Percentiles rank a stretch among this genome's conserved stretches.
Evolutionary conservation across 1,140 invertebrate genomes (phyloP).

Genomic region (Colletes gigas): DNA sequence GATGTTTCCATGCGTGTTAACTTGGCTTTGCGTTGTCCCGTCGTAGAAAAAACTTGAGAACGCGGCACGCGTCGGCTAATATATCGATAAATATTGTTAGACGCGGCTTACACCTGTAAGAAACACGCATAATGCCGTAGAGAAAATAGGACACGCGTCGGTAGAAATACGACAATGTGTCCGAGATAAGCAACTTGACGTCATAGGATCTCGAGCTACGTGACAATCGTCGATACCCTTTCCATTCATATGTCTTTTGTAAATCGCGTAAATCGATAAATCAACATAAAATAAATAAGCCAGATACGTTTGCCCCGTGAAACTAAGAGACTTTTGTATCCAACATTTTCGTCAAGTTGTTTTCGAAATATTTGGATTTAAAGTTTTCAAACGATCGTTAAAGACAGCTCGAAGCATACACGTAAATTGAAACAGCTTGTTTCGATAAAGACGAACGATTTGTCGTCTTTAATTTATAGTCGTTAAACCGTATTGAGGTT

Average conservation of each 20-base stretch:
- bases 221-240: not conserved
- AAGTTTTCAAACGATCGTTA: too few relatives aligned
- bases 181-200: slow-evolving; percentile 11
- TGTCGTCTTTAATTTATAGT: too few relatives aligned
- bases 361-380: too few relatives aligned
- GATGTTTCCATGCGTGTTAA: not conserved
- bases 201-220: not conserved
- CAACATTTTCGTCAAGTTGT: too few relatives aligned
- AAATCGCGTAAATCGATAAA: not conserved
- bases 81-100: not conserved
- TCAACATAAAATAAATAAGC: too few relatives aligned
- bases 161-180: slow-evolving; percentile 21
- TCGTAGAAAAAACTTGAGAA: not conserved
- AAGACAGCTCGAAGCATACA: too few relatives aligned
- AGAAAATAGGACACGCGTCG: slow-evolving; percentile 3
- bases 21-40: not conserved
- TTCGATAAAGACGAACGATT: too few relatives aligned
- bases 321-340: too few relatives aligned
- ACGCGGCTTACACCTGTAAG: slow-evolving; percentile 5
- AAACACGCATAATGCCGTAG: not conserved
- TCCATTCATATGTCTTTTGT: not conserved
- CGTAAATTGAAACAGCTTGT: not conserved
- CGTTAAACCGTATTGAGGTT: too few relatives aligned
- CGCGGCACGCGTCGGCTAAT: not conserved
- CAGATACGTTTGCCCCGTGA: too few relatives aligned